Conservation (phyloP, 2,113 vertebrate species). For the Aphyosemion australe region DNA sequence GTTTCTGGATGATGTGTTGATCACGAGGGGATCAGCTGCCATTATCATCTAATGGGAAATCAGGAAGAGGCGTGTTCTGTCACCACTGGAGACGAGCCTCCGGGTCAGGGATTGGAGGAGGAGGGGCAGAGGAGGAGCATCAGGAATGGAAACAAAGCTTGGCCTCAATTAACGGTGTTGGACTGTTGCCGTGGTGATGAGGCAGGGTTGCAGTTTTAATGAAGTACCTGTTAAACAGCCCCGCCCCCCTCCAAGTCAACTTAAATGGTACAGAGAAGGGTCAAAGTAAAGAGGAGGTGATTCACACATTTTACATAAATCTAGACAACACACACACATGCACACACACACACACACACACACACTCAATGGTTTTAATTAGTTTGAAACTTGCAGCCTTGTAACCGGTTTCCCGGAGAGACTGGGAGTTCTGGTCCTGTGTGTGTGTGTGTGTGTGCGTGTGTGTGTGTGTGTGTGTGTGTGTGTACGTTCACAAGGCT, state of each 20-base stretch:
- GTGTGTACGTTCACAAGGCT: conserved; percentile 44
- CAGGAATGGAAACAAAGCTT: conserved; percentile 77
- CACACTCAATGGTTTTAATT: conserved; percentile 77
- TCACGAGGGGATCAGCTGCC: conserved; percentile 70
- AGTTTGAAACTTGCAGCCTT: conserved; percentile 78
- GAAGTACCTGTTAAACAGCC: conserved; percentile 86
- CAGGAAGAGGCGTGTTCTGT: conserved; percentile 77
- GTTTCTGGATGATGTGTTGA: conserved; percentile 59
- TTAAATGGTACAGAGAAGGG: conserved; percentile 72
- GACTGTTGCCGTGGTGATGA: conserved; percentile 76
- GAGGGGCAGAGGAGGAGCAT: conserved; percentile 68
- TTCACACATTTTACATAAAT: conserved; percentile 56
- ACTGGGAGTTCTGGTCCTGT: conserved; percentile 58
- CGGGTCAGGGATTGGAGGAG: conserved; percentile 73
- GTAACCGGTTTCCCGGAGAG: conserved; percentile 70
- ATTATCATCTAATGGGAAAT: conserved; percentile 81
- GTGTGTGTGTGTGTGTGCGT: conserved; percentile 37
- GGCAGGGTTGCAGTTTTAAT: conserved; percentile 78
- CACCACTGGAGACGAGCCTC: conserved; percentile 68
- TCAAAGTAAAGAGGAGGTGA: conserved; percentile 41
- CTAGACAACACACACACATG: conserved; percentile 41
- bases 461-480: conserved; percentile 31
- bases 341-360: conserved; percentile 33
- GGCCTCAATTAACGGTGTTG: conserved; percentile 80
- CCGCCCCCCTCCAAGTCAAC: conserved; percentile 74